Percentiles rank a stretch among this genome's conserved stretches.
These are phyloP conservation scores for Steatocranus sp. DNA, from an alignment of 2,797 vertebrate genomes.

Conservation along the genomic window DNA sequence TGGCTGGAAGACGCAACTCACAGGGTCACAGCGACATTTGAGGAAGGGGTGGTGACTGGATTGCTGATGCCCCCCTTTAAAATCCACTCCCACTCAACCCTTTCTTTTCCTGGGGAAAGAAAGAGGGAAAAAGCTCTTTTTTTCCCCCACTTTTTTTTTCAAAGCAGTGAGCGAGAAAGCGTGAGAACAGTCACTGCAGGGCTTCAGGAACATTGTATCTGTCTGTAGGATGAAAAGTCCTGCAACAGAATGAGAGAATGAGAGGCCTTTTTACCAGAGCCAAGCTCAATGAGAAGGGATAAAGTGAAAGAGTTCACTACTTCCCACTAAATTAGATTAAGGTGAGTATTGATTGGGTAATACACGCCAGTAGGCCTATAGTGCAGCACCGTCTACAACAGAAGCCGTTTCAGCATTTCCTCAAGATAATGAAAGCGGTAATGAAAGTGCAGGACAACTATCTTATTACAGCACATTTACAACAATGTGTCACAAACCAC, in stretches of 20 bases:
- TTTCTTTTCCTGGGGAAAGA: conserved; percentile 27
- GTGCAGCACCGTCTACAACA: conserved; percentile 28
- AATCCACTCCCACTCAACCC: neutral
- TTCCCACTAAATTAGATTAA: conserved; percentile 71
- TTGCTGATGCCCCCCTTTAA: conserved; percentile 5
- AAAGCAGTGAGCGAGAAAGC: conserved; percentile 47
- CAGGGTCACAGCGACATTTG: conserved; percentile 20
- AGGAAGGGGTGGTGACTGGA: conserved; percentile 39
- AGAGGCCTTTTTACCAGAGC: conserved; percentile 43
- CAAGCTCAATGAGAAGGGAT: conserved; percentile 25
- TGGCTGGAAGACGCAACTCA: neutral
- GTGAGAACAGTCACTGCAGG: conserved; percentile 68
- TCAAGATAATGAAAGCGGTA: conserved; percentile 42
- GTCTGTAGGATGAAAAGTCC: conserved; percentile 68
- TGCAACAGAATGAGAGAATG: conserved; percentile 49
- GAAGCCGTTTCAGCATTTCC: conserved; percentile 51
- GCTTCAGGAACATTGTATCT: conserved; percentile 70
- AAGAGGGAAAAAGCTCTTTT: conserved; percentile 43
- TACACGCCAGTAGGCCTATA: conserved; percentile 47
- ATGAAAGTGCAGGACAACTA: conserved; percentile 46
- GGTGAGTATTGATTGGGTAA: conserved; percentile 67
- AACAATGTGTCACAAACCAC: conserved; percentile 1
- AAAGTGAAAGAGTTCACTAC: conserved; percentile 55
- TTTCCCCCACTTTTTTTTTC: conserved; percentile 15
- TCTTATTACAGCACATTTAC: conserved; percentile 39